These are phyloP conservation scores for Neoaliturus tenellus DNA, from an alignment of 2,888 invertebrate genomes.

Conservation along the genomic window DNA sequence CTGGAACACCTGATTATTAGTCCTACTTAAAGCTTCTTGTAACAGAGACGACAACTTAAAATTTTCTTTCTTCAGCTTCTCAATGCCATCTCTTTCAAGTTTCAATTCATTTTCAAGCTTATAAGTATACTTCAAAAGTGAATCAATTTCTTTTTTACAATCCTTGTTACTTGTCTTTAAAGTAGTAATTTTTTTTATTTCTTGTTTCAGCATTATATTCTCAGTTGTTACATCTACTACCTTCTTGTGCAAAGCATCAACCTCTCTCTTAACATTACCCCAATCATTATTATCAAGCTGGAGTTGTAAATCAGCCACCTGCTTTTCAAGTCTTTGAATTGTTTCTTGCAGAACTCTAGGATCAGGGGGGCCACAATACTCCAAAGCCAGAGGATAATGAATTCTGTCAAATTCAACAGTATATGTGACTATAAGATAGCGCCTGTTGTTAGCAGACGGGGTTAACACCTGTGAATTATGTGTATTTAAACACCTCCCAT, in stretches of 20 bases:
- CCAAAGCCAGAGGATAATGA: slow-evolving; percentile 75
- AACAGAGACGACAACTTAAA: background rate
- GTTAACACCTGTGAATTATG: slow-evolving; percentile 56
- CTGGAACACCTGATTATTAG: slow-evolving; percentile 4
- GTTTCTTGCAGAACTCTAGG: slow-evolving; percentile 74
- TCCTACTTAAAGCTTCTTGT: slow-evolving; percentile 5
- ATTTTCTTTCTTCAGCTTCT: slow-evolving; percentile 32
- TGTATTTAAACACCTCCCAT: slow-evolving; percentile 67
- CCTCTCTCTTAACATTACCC: slow-evolving; percentile 18
- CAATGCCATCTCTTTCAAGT: background rate
- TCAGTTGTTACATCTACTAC: slow-evolving; percentile 38
- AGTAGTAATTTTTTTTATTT: background rate
- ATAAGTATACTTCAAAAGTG: background rate
- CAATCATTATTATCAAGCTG: slow-evolving; percentile 22
- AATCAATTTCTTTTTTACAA: background rate
- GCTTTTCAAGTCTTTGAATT: slow-evolving; percentile 73
- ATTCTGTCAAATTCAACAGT: slow-evolving; percentile 76
- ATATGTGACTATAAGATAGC: slow-evolving; percentile 76
- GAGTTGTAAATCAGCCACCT: slow-evolving; percentile 71
- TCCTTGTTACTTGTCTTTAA: background rate
- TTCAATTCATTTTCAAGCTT: slow-evolving; percentile 10
- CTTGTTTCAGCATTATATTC: slow-evolving; percentile 24
- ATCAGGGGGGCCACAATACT: slow-evolving; percentile 76
- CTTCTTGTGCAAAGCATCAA: slow-evolving; percentile 40
- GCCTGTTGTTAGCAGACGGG: slow-evolving; percentile 70